These are phyloP conservation scores for Notamacropus eugenii DNA, from an alignment of 2,797 vertebrate species.

Conservation along the genomic window DNA sequence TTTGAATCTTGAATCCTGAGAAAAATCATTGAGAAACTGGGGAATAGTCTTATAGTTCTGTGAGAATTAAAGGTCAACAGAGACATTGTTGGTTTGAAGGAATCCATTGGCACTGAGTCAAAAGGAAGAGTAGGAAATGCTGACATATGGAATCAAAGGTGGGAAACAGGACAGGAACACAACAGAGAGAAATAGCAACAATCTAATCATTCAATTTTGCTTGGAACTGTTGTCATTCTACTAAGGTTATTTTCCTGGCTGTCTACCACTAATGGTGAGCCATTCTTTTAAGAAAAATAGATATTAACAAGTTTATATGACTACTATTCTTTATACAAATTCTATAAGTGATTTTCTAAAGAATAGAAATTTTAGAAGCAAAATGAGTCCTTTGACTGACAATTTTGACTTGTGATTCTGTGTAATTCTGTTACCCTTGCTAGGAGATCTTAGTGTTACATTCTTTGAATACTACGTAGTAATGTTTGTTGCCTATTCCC, in stretches of 20 bases:
- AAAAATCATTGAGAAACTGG: slow-evolving; percentile 31
- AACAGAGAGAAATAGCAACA: background rate
- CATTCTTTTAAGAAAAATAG: slow-evolving; percentile 55
- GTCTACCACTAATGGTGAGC: background rate
- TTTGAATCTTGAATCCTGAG: slow-evolving; percentile 2
- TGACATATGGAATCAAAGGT: background rate
- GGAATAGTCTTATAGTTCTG: slow-evolving; percentile 22
- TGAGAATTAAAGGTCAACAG: slow-evolving; percentile 42
- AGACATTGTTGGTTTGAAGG: slow-evolving; percentile 26
- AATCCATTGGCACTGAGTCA: slow-evolving; percentile 11
- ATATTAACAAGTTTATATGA: slow-evolving; percentile 26
- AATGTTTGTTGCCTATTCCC: slow-evolving; percentile 22
- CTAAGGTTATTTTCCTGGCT: background rate
- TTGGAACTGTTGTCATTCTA: background rate
- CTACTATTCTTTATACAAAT: slow-evolving; percentile 37
- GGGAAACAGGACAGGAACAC: background rate
- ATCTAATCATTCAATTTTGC: background rate
- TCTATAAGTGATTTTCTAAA: slow-evolving; percentile 1
- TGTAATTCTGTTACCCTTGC: background rate
- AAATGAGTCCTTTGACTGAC: slow-evolving; percentile 31
- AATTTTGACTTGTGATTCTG: slow-evolving; percentile 21
- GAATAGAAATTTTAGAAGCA: slow-evolving; percentile 49
- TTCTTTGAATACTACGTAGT: slow-evolving; percentile 5
- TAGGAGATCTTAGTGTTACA: slow-evolving; percentile 18
- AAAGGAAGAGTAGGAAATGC: slow-evolving; percentile 34